Percentiles rank a stretch among this genome's conserved stretches.
Evolutionary conservation across 23 tunicate species (phyloP).

Genomic region (Styela clava): DNA sequence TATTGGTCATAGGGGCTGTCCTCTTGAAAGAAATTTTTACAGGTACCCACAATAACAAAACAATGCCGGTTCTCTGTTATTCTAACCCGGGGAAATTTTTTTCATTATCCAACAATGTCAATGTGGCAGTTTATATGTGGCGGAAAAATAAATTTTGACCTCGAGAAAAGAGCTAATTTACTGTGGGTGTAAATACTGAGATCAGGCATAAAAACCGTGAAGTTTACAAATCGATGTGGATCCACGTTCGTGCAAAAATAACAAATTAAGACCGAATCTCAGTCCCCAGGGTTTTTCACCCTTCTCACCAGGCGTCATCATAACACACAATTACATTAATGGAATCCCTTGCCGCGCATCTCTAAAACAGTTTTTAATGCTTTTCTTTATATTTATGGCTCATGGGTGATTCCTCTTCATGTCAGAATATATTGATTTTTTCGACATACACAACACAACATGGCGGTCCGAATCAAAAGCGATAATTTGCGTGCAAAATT

Average conservation of each 20-base stretch:
- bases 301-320: neutral
- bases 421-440: conserved; percentile 12
- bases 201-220: conserved; percentile 2
- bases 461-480: neutral
- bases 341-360: conserved; percentile 2
- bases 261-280: conserved; percentile 6
- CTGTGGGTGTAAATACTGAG: too few species aligned
- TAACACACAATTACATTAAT: conserved; percentile 4
- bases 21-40: too few species aligned
- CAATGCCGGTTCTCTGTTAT: too few species aligned
- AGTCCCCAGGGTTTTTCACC: conserved; percentile 15
- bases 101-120: too few species aligned
- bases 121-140: too few species aligned
- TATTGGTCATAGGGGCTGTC: too few species aligned
- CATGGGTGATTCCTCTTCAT: neutral
- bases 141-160: too few species aligned
- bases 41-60: too few species aligned
- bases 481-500: neutral
- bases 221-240: conserved; percentile 38
- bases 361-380: neutral
- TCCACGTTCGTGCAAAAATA: neutral
- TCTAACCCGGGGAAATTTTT: too few species aligned
- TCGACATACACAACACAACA: conserved; percentile 8
- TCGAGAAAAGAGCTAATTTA: too few species aligned
- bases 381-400: neutral